Evolutionary conservation across 2,797 vertebrate genomes (phyloP).

Genomic region (Pseudotriccus pelzelni): DNA sequence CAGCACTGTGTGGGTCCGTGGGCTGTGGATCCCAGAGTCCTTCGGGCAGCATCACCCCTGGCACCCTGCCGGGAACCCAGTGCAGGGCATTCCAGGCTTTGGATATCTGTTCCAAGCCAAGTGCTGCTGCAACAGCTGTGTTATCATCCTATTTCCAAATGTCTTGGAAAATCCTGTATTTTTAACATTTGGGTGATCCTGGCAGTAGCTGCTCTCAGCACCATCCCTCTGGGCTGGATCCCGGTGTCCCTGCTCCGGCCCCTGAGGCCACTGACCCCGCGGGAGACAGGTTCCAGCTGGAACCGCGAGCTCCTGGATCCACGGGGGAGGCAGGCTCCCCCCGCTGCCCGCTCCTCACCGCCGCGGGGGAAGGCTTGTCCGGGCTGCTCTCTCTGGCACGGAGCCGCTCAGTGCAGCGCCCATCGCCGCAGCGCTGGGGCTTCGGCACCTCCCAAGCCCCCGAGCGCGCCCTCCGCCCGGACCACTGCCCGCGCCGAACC

Average conservation of each 20-base stretch:
- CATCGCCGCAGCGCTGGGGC: background rate
- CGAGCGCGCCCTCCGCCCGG: background rate
- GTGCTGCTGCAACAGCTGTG: background rate
- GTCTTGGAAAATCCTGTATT: background rate
- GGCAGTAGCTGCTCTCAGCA: background rate
- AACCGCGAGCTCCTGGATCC: background rate
- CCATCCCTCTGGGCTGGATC: background rate
- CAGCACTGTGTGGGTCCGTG: rapidly evolving
- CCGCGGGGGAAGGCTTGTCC: background rate
- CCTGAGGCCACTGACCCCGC: background rate
- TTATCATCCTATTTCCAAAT: background rate
- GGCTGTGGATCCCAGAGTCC: background rate
- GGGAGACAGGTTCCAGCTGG: background rate
- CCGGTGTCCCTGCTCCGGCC: background rate
- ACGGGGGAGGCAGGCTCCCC: background rate
- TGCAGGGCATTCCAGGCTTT: background rate
- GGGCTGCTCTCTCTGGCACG: background rate
- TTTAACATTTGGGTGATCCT: background rate
- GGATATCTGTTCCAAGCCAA: background rate
- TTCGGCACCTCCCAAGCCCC: background rate
- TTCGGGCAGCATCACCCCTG: background rate
- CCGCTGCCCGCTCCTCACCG: background rate
- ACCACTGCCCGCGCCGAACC: rapidly evolving
- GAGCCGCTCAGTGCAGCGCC: background rate
- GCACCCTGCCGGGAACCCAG: background rate